Conservation (phyloP, 2,888 invertebrate genomes). For the Portevinia maculata region DNA sequence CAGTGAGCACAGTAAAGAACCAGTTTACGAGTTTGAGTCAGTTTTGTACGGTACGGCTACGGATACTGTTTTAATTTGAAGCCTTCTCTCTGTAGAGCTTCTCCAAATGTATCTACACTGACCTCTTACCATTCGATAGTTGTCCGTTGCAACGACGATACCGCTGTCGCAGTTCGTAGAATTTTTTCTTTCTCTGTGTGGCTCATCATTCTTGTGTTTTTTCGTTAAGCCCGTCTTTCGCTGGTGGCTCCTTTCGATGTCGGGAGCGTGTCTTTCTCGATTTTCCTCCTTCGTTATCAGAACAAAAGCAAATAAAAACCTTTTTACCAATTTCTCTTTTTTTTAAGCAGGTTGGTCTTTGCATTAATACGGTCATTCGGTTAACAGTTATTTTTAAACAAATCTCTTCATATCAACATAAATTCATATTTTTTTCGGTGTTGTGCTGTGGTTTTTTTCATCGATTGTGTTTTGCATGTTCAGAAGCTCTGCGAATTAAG, state of each 20-base stretch:
- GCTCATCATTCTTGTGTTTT: slow-evolving; percentile 31
- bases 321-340: slow-evolving; percentile 20
- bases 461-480: slow-evolving; percentile 28
- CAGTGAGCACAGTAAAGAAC: slow-evolving; percentile 54
- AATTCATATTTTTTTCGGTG: slow-evolving; percentile 55
- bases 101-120: slow-evolving; percentile 61
- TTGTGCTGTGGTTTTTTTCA: slow-evolving; percentile 21
- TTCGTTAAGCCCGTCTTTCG: slow-evolving; percentile 37
- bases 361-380: slow-evolving; percentile 72
- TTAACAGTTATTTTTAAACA: slow-evolving; percentile 53
- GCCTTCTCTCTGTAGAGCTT: slow-evolving; percentile 53
- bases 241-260: slow-evolving; percentile 14
- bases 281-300: slow-evolving; percentile 19
- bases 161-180: slow-evolving; percentile 50
- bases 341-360: slow-evolving; percentile 35
- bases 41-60: no score
- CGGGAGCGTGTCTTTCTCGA: slow-evolving; percentile 26
- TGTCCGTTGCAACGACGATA: slow-evolving; percentile 64
- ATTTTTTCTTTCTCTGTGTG: slow-evolving; percentile 23
- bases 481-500: slow-evolving; percentile 8
- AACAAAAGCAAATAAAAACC: slow-evolving; percentile 2
- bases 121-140: slow-evolving; percentile 72
- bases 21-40: slow-evolving; percentile 35
- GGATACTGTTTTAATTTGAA: no score
- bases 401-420: slow-evolving; percentile 48